Evolutionary conservation across 2,888 invertebrate species (phyloP).

Genomic region (Bellardia pandia): DNA sequence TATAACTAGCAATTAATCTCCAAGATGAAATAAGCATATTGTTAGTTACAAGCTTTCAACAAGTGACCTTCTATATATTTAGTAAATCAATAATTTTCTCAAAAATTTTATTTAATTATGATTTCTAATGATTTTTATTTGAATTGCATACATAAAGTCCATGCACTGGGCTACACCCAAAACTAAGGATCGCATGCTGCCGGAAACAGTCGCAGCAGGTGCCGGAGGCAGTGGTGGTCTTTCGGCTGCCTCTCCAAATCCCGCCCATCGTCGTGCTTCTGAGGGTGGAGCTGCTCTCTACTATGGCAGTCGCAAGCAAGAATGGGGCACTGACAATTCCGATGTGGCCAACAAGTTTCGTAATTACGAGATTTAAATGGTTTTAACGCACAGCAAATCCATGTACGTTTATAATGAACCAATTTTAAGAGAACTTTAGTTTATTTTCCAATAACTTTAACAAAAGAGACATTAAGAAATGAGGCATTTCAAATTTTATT

Average conservation of each 20-base stretch:
- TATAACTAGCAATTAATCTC: too few relatives aligned
- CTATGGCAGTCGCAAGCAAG: conserved; percentile 85
- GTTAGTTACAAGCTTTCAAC: too few relatives aligned
- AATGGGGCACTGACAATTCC: conserved; percentile 91
- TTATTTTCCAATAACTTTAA: conserved; percentile 52
- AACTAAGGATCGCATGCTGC: conserved; percentile 94
- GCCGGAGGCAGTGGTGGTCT: conserved; percentile 85
- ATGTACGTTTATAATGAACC: conserved; percentile 75
- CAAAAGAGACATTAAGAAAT: conserved; percentile 4
- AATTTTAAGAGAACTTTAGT: conserved; percentile 75
- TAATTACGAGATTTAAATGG: conserved; percentile 93
- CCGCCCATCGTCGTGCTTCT: conserved; percentile 90
- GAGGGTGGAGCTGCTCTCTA: conserved; percentile 94
- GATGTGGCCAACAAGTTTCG: conserved; percentile 94
- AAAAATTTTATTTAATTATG: background rate
- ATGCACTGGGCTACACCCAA: conserved; percentile 97
- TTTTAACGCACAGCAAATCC: background rate
- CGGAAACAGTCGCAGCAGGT: conserved; percentile 84
- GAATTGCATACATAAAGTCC: conserved; percentile 85
- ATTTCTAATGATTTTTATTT: background rate
- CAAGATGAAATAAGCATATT: too few relatives aligned
- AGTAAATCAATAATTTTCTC: background rate
- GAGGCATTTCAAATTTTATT: conserved; percentile 5
- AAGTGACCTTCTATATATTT: too few relatives aligned
- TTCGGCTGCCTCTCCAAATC: conserved; percentile 85